Percentiles rank a stretch among this genome's conserved stretches.
phyloP scores from a whole-genome alignment of 1,140 invertebrate genomes.

The Ceratoteleas bidentatus region DNA sequence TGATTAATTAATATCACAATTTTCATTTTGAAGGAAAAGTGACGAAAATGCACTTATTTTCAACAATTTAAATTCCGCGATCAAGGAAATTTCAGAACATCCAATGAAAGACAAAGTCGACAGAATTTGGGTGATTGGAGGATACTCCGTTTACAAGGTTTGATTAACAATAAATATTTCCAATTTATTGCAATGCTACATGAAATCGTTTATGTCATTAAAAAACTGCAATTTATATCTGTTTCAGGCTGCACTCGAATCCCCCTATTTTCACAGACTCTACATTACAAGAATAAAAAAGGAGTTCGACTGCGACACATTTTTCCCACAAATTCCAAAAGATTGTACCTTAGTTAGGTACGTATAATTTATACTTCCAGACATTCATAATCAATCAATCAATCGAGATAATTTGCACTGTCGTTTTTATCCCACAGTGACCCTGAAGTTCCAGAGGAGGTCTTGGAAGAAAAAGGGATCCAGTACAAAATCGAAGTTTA shows the following conservation, averaged over 20 bases:
- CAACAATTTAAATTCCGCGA: too few relatives aligned
- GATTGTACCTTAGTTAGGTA: conserved; percentile 60
- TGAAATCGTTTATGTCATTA: too few relatives aligned
- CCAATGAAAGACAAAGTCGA: too few relatives aligned
- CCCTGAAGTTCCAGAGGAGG: conserved; percentile 83
- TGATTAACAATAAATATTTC: too few relatives aligned
- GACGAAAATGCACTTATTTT: too few relatives aligned
- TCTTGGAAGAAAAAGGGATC: conserved; percentile 88
- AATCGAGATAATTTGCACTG: neutral
- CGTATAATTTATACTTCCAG: conserved; percentile 14
- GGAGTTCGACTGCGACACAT: conserved; percentile 92
- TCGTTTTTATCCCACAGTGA: conserved; percentile 79
- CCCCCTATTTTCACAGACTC: conserved; percentile 87
- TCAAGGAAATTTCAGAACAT: too few relatives aligned
- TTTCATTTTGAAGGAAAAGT: too few relatives aligned
- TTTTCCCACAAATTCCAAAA: conserved; percentile 89
- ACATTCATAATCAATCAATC: conserved; percentile 9
- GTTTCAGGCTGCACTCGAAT: conserved; percentile 87
- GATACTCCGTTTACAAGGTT: too few relatives aligned
- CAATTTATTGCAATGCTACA: too few relatives aligned
- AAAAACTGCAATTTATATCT: neutral
- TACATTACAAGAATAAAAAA: conserved; percentile 93
- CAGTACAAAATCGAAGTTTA: conserved; percentile 89
- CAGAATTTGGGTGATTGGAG: too few relatives aligned
- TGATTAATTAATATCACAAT: too few relatives aligned